A percentile compares a stretch with the other conserved stretches of the same genome.
phyloP scores from a whole-genome alignment of 2,797 vertebrate genomes.

The Tragelaphus oryx region DNA sequence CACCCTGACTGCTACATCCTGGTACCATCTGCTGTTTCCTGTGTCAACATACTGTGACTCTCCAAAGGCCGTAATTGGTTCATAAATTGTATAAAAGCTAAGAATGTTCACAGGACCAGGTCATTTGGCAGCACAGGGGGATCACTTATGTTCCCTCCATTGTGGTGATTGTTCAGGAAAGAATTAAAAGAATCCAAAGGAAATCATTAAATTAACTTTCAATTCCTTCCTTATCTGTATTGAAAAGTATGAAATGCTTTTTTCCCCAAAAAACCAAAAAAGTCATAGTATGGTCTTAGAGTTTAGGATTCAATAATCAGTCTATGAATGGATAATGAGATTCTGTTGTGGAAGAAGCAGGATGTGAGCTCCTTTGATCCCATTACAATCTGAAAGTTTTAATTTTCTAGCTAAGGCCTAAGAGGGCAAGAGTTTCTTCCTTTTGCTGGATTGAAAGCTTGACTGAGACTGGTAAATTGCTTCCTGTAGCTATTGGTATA shows the following conservation, averaged over 20 bases:
- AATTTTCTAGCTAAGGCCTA: not conserved
- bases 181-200: not conserved
- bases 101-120: not conserved
- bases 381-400: not conserved
- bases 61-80: not conserved
- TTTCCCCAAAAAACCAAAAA: not conserved
- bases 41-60: not conserved
- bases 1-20: not conserved
- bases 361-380: not conserved
- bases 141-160: not conserved
- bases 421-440: not conserved
- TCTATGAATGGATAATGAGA: not conserved
- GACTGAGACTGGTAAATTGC: not conserved
- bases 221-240: not conserved
- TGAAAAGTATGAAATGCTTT: slow-evolving; percentile 44
- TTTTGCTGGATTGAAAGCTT: not conserved
- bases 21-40: not conserved
- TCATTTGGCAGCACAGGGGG: not conserved
- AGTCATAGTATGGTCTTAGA: not conserved
- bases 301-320: not conserved
- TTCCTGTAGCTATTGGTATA: not conserved
- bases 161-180: not conserved
- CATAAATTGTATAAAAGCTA: not conserved
- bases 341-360: not conserved
- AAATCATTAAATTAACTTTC: not conserved